Base-by-base conservation (phyloP, 2,113 vertebrate genomes). In the Nycticebus coucang region DNA sequence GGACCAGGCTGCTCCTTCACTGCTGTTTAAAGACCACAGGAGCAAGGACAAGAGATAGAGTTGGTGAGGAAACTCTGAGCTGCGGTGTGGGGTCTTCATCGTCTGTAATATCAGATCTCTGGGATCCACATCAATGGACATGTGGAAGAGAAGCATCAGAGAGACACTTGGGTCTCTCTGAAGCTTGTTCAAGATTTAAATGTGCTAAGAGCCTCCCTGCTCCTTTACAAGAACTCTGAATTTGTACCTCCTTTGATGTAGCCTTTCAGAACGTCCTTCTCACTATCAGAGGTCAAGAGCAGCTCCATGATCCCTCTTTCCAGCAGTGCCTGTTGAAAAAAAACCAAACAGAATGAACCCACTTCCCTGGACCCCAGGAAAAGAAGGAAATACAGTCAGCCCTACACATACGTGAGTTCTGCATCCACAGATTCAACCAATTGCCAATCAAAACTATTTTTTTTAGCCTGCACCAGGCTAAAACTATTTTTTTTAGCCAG, bases 221-320 rank as follows among this genome's bases (percentile, higher is more conserved):
- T 82, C 62, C 59, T 60, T 7, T 17, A 41, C n/a, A 69, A 74
- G 68, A 64, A 22, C 21, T n/a, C 30, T 68, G 62, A 30, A 45
- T 30, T 9, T 94, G 22, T 99, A 99, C 99, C 99, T 99, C 99
- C 99, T 97, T 99, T 97, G 96, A 99, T 97, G 12, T 97, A 97
- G 94, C 99, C 99, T 13, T 90, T 97, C 0, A 94, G 95, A 15
- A 99, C 95, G 12, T 99, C 99, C 0, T 98, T 98, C 71, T 98
- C 98, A 97, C 98, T 98, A 97, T 99, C 99, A 0, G 99, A 99
- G 68, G 99, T 99, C 98, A 99, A 89, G 91, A 99, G 98, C 89
- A 99, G 94, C 91, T 99, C 99, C 89, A 98, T 98, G 85, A 99
- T 98, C 82, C 99, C 99, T 97, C 99, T 98, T 26, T 97, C 98